phyloP scores from a whole-genome alignment of 53 echinoderm and acorn worm species.

The Zoroaster sp. region DNA sequence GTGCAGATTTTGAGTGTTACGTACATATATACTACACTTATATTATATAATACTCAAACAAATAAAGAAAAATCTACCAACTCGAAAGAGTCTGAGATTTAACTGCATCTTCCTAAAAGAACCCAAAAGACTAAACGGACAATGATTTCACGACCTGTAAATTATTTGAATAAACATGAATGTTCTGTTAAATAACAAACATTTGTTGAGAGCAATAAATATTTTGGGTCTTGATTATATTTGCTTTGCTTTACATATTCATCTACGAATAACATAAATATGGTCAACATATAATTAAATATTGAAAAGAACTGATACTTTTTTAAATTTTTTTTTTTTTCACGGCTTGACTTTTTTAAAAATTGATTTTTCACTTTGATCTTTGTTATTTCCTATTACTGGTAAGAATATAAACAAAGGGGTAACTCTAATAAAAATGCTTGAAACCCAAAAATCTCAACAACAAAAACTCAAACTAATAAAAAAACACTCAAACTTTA shows the following conservation, averaged over 20 bases:
- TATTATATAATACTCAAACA: not conserved
- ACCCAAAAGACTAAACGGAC: slow-evolving; percentile 7
- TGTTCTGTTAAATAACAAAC: not conserved
- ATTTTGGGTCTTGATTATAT: not conserved
- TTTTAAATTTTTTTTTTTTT: not conserved
- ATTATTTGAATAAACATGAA: not conserved
- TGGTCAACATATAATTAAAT: not conserved
- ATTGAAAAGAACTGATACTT: not conserved
- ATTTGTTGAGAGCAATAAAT: not conserved
- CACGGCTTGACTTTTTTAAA: not conserved
- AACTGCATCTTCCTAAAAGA: slow-evolving; percentile 47
- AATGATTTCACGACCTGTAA: not conserved
- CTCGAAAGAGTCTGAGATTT: slow-evolving; percentile 45
- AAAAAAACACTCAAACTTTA: not conserved
- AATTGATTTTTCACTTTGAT: not conserved
- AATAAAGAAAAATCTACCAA: not conserved
- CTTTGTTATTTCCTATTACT: too few species aligned
- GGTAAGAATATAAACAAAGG: not conserved
- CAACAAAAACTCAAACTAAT: not conserved
- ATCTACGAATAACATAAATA: not conserved
- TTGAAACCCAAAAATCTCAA: not conserved
- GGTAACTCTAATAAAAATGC: not conserved
- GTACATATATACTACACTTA: not conserved
- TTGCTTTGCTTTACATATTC: not conserved
- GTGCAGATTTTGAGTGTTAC: not conserved